These are phyloP conservation scores for Adelphocoris suturalis DNA, from an alignment of 2,888 invertebrate genomes.

Conservation along the genomic window DNA sequence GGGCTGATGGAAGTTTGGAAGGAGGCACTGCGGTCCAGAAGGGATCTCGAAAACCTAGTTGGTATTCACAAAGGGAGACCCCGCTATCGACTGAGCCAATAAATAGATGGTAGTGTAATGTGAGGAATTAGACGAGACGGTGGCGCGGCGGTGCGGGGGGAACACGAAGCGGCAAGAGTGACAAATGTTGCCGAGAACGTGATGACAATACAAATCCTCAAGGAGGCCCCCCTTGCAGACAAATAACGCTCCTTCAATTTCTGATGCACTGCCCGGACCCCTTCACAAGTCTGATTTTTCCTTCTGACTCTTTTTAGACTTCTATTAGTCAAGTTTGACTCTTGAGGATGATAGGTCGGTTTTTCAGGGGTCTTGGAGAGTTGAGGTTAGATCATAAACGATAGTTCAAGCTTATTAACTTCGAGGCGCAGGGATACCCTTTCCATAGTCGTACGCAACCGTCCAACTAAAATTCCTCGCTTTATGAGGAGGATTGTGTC, in stretches of 20 bases:
- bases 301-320: conserved; percentile 32
- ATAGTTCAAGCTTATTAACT: conserved; percentile 31
- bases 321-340: conserved; percentile 53
- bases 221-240: conserved; percentile 43
- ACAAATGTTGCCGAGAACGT: conserved; percentile 71
- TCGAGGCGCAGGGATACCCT: neutral
- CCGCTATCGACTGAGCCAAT: conserved; percentile 71
- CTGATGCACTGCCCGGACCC: conserved; percentile 61
- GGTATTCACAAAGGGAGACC: conserved; percentile 64
- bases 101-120: conserved; percentile 72
- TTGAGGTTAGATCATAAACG: conserved; percentile 49
- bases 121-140: conserved; percentile 68
- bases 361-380: neutral
- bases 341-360: conserved; percentile 9
- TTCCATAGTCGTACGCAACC: neutral
- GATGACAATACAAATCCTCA: conserved; percentile 68
- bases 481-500: conserved; percentile 1
- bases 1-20: conserved; percentile 5
- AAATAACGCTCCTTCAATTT: conserved; percentile 67
- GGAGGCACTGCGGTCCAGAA: conserved; percentile 11
- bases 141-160: conserved; percentile 35
- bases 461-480: conserved; percentile 20
- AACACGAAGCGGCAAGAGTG: conserved; percentile 55
- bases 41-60: conserved; percentile 47
- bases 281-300: conserved; percentile 39